Evolutionary conservation across 2,113 vertebrate species (phyloP).

Genomic region (Melanerpes aurifrons): DNA sequence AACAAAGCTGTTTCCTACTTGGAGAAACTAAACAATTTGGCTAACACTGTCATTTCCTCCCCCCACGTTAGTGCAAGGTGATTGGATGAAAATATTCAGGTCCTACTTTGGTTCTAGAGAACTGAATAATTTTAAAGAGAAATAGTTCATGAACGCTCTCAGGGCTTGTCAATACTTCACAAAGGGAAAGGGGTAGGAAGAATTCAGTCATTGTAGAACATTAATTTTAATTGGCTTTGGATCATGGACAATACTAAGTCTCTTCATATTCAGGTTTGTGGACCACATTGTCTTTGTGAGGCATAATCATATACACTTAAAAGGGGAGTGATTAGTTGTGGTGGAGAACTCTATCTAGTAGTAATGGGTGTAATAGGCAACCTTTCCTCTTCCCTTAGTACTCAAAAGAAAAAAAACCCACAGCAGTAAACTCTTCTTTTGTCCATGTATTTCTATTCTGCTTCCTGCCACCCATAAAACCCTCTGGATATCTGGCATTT

Average conservation of each 20-base stretch:
- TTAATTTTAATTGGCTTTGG: background rate
- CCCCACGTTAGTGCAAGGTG: background rate
- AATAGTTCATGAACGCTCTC: background rate
- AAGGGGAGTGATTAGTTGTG: background rate
- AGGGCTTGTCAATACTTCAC: background rate
- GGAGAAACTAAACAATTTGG: background rate
- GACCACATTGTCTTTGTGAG: background rate
- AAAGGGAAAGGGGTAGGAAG: background rate
- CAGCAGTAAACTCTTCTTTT: background rate
- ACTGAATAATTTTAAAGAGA: background rate
- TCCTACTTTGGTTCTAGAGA: background rate
- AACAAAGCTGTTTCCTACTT: background rate
- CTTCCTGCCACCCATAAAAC: background rate
- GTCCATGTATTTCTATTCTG: background rate
- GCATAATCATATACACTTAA: background rate
- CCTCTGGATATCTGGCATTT: background rate
- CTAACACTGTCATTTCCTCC: background rate
- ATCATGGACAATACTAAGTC: background rate
- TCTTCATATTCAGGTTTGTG: background rate
- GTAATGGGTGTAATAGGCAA: background rate
- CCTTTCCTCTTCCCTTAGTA: background rate
- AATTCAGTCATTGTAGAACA: background rate
- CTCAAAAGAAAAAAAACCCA: background rate
- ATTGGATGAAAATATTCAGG: background rate
- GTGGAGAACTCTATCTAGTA: background rate